Conservation (phyloP, 2,888 invertebrate genomes). For the Drosophila austrosaltans region DNA sequence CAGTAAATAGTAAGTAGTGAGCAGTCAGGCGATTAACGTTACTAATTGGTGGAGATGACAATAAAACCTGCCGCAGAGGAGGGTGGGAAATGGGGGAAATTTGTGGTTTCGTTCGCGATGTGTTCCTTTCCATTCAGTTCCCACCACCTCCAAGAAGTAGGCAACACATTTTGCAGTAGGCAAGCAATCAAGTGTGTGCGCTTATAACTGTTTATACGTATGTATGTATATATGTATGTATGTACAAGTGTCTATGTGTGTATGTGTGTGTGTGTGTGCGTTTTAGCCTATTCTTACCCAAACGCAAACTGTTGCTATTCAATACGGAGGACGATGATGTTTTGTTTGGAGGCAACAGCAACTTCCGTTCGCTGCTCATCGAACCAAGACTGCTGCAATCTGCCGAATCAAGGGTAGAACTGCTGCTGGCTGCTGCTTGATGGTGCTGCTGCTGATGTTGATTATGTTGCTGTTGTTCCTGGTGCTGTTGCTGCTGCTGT, state of each 20-base stretch:
- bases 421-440: slow-evolving; percentile 82
- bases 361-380: slow-evolving; percentile 81
- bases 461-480: slow-evolving; percentile 53
- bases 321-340: slow-evolving; percentile 36
- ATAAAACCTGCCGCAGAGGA: background rate
- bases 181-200: slow-evolving; percentile 18
- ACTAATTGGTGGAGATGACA: slow-evolving; percentile 13
- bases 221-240: background rate
- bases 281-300: slow-evolving; percentile 78
- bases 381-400: slow-evolving; percentile 82
- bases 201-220: slow-evolving; percentile 8
- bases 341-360: slow-evolving; percentile 73
- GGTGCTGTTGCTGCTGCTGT: slow-evolving; percentile 57
- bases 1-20: background rate
- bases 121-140: background rate
- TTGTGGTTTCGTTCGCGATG: background rate
- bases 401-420: slow-evolving; percentile 83
- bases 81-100: background rate
- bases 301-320: slow-evolving; percentile 80
- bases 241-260: slow-evolving; percentile 3
- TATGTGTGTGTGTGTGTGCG: slow-evolving; percentile 18
- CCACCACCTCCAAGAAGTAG: slow-evolving; percentile 30
- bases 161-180: slow-evolving; percentile 26
- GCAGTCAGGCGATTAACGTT: slow-evolving; percentile 10
- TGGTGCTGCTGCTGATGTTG: slow-evolving; percentile 51